Evolutionary conservation across 2,113 vertebrate genomes (phyloP), one percentile per base, ranked within the genome.

Genomic region (Paralichthys olivaceus): DNA sequence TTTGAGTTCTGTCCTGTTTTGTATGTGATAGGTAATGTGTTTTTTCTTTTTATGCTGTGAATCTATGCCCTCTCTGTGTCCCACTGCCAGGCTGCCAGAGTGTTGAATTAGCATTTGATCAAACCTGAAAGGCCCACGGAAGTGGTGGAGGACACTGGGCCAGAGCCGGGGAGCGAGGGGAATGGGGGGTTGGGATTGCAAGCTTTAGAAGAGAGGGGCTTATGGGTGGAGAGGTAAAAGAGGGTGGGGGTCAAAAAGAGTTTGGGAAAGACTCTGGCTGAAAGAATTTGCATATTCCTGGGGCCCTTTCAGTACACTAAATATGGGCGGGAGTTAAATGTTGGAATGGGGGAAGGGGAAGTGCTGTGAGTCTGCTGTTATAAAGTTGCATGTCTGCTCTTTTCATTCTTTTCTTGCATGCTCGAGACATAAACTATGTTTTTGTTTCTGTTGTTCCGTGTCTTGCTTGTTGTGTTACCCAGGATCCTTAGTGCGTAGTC

Each of bases 401-500:
- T 73, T 70, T 54, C 43, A 32, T 59, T 69, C 17, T 34, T 64
- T 58, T 83, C 53, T 63, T 79, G 79, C 79, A 83, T 82, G 80
- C 71, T 22, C 20, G 9, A 70, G 13, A 75, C 75, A 72, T 91
- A 90, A 92, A 88, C 74, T 49, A 4, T 84, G 19, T 77, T 67
- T 80, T 86, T 90, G 26, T 69, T 79, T 60, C 32, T 84, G 54
- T 79, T 78, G 28, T 87, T 78, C 74, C 8, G 32, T 87, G 87
- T 84, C 54, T 79, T 88, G 62, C 73, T 22, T 43, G 63, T 86
- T 72, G 79, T 75, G 75, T 84, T 72, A 81, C 86, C 91, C 91
- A 91, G 91, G 90, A 84, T 92, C 93, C 84, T 93, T 93, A 93
- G 93, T 92, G 77, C 89, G 90, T 93, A 93, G 92, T 81, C 77